Evolutionary conservation across 2,113 vertebrate genomes (phyloP), one percentile per base, ranked within the genome.

Genomic region (Scomber japonicus): DNA sequence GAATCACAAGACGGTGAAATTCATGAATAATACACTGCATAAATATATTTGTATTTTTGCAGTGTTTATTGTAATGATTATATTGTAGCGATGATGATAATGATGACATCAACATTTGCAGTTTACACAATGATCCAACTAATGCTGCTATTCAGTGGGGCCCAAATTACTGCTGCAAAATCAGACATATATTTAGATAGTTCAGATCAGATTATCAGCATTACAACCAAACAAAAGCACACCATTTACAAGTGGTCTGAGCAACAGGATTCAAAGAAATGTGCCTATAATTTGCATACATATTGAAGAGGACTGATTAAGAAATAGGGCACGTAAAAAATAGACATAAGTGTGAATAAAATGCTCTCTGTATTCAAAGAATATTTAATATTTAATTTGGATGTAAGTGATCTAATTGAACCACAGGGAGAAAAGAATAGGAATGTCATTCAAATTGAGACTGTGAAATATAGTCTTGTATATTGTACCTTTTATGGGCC

Each of bases 1-100:
- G 40, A 79, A 77, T 75, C 35, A 82, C 71, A 88, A 77, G 35
- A 87, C 67, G 65, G 17, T 63, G 3, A 55, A 79, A 76, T 40
- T 53, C 11, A 76, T 75, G 27, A 85, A 80, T 79, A 72, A 81
- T 59, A 66, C 54, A 70, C 11, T 35, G n/a, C 24, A 56, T 17
- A 24, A 35, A 27, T 56, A 11, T 31, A 57, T 40, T 40, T 21
- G 7, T 35, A 35, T 35, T 5, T 35, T 35, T 40, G 6, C 8
- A 62, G 55, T 45, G 66, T 78, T 56, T 31, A 14, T 56, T 82
- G 45, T 35, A 44, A 56, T 44, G 19, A 71, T 66, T 83, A 76
- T 64, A 19, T 65, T 83, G 68, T 17, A 71, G 48, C 65, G 30
- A 57, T 66, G 51, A 78, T 9, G 27, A 53, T 44, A n/a, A 45